Percentiles rank a stretch among this genome's conserved stretches.
phyloP scores from a whole-genome alignment of 2,113 vertebrate genomes.

The Eonycteris spelaea region DNA sequence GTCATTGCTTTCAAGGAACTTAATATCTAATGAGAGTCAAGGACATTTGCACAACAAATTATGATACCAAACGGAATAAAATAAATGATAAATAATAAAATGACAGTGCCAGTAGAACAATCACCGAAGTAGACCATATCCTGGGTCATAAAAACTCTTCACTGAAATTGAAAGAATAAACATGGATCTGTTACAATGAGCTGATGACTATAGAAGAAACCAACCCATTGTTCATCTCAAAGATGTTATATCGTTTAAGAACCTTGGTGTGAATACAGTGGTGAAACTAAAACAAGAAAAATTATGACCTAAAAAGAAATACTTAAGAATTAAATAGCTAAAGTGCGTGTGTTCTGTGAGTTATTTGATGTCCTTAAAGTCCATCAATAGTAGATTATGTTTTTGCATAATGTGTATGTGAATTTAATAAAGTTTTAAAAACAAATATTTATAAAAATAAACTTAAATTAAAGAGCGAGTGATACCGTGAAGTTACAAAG shows the following conservation, averaged over 20 bases:
- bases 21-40: not conserved
- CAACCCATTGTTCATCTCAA: not conserved
- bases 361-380: not conserved
- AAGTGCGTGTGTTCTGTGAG: not conserved
- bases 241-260: not conserved
- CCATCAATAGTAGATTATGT: not conserved
- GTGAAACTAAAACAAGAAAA: not conserved
- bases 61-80: not conserved
- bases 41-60: not conserved
- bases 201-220: not conserved
- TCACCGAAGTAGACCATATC: not conserved
- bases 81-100: not conserved
- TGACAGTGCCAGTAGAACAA: not conserved
- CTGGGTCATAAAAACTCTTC: not conserved
- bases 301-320: not conserved
- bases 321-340: not conserved
- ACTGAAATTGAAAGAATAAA: not conserved
- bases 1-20: not conserved
- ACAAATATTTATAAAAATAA: not conserved
- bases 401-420: not conserved
- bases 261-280: not conserved
- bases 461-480: not conserved
- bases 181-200: not conserved
- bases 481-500: not conserved
- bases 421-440: not conserved